phyloP scores from a whole-genome alignment of 2,888 invertebrate species.

The Phrixothrix hirtus region DNA sequence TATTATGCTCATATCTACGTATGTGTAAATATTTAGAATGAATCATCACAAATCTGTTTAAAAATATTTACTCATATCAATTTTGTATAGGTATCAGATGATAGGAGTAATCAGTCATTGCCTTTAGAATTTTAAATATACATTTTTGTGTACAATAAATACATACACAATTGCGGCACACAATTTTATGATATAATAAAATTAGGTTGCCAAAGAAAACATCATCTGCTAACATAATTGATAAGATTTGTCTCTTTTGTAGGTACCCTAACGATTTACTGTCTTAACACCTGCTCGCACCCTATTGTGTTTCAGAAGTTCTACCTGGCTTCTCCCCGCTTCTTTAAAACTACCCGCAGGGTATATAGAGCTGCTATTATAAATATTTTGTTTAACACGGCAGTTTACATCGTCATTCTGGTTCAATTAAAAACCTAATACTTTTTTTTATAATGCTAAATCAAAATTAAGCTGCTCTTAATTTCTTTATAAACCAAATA shows the following conservation, averaged over 20 bases:
- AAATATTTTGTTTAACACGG: slow-evolving; percentile 28
- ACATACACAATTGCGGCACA: too few species aligned
- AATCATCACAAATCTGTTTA: neutral
- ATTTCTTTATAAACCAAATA: slow-evolving; percentile 7
- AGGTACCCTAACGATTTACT: slow-evolving; percentile 22
- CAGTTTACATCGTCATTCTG: slow-evolving; percentile 26
- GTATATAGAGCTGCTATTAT: slow-evolving; percentile 16
- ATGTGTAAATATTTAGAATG: too few species aligned
- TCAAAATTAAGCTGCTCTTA: slow-evolving; percentile 14
- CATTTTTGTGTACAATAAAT: neutral
- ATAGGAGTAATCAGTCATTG: neutral
- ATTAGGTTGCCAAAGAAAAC: slow-evolving; percentile 3
- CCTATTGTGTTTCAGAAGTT: slow-evolving; percentile 20
- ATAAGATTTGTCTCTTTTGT: slow-evolving; percentile 27
- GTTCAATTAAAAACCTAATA: slow-evolving; percentile 13
- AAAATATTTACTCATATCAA: too few species aligned
- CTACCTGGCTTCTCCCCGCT: slow-evolving; percentile 22
- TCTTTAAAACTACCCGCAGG: slow-evolving; percentile 22
- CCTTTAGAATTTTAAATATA: neutral
- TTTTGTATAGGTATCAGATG: neutral
- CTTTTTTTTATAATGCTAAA: slow-evolving; percentile 11
- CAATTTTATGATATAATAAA: too few species aligned
- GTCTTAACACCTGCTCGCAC: slow-evolving; percentile 25
- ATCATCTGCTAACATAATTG: slow-evolving; percentile 26
- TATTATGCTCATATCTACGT: too few species aligned